These are phyloP conservation scores for human DNA, from an alignment of 2,113 vertebrate genomes.

Conservation along the genomic window DNA sequence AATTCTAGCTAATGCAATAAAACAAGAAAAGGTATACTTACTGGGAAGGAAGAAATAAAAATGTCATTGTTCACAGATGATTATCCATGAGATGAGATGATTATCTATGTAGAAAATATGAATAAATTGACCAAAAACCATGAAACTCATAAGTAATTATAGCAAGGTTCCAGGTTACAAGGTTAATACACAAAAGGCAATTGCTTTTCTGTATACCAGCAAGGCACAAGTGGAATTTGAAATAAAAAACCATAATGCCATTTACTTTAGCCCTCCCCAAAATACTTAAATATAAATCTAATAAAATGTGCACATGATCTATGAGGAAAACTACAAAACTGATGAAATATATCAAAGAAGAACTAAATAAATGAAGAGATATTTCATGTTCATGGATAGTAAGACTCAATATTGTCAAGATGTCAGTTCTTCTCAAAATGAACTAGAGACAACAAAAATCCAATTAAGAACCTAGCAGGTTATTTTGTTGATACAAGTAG, in stretches of 20 bases:
- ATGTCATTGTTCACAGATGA: not conserved
- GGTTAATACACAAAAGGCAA: not conserved
- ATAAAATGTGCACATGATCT: not conserved
- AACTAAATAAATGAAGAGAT: not conserved
- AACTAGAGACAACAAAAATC: not conserved
- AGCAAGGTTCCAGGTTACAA: not conserved
- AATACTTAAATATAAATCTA: not conserved
- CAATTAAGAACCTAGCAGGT: not conserved
- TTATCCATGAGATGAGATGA: not conserved
- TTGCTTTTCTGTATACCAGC: not conserved
- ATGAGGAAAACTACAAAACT: not conserved
- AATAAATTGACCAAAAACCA: not conserved
- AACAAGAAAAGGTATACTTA: not conserved
- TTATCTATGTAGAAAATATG: not conserved
- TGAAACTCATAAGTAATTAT: not conserved
- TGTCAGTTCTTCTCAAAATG: not conserved
- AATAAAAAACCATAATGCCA: not conserved
- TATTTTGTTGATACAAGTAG: not conserved
- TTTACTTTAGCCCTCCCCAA: not conserved
- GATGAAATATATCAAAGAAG: not conserved
- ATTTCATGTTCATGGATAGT: not conserved
- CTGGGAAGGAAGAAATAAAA: not conserved
- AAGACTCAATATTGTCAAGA: not conserved
- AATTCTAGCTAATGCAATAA: not conserved
- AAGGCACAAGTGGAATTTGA: not conserved